These are phyloP conservation scores for Elysia crispata DNA, from an alignment of 2,888 invertebrate species.

Conservation along the genomic window DNA sequence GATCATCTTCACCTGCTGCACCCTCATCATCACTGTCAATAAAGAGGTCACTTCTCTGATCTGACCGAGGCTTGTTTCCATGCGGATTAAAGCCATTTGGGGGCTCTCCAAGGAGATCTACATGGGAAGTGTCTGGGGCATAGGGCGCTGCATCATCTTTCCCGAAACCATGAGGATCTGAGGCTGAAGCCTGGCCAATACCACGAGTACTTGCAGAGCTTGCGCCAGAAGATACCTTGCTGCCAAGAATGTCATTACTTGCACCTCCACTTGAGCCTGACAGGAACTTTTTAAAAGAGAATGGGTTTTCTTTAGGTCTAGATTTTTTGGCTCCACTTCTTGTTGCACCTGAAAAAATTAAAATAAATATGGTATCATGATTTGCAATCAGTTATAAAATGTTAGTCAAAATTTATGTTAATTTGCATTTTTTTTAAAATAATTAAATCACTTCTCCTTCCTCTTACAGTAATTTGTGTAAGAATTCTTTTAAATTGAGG, in stretches of 20 bases:
- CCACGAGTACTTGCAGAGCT: no score
- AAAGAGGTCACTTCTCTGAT: background rate
- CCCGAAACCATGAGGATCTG: no score
- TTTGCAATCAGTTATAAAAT: no score
- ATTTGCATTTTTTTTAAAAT: no score
- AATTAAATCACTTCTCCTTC: no score
- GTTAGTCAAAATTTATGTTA: no score
- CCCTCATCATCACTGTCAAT: conserved; percentile 23
- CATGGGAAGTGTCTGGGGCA: background rate
- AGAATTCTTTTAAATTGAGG: no score
- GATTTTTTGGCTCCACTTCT: conserved; percentile 57
- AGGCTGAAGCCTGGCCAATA: no score
- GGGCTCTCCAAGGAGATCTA: conserved; percentile 7
- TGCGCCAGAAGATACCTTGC: no score
- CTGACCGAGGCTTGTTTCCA: background rate
- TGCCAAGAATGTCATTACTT: background rate
- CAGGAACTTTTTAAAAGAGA: conserved; percentile 76
- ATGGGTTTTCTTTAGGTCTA: conserved; percentile 71
- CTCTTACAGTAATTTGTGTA: no score
- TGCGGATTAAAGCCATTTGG: background rate
- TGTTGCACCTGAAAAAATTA: background rate
- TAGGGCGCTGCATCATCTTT: no score
- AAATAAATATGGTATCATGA: background rate
- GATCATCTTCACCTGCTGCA: background rate
- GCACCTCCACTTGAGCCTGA: conserved; percentile 36